These are phyloP conservation scores for Leucophenga montana DNA, from an alignment of 2,888 invertebrate genomes.

Conservation along the genomic window DNA sequence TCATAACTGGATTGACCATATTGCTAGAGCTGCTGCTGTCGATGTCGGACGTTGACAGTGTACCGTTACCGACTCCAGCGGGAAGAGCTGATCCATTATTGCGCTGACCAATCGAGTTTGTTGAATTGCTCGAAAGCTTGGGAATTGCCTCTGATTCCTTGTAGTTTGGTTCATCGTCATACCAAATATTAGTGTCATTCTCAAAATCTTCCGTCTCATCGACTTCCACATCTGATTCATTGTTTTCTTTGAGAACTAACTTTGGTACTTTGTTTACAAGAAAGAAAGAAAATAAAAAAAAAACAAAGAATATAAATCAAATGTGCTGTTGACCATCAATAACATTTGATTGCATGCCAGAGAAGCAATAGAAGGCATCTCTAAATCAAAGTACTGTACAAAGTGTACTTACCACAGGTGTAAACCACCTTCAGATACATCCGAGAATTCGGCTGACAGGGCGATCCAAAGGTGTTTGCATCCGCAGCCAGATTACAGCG, in stretches of 20 bases:
- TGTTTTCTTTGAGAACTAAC: conserved; percentile 87
- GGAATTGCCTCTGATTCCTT: conserved; percentile 76
- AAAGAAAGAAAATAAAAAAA: conserved; percentile 12
- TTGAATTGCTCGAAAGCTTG: conserved; percentile 72
- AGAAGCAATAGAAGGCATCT: background rate
- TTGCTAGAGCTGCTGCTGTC: conserved; percentile 56
- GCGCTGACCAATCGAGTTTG: conserved; percentile 41
- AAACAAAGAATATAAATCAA: conserved; percentile 45
- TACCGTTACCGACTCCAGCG: conserved; percentile 49
- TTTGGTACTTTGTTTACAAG: conserved; percentile 79
- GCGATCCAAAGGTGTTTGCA: conserved; percentile 86
- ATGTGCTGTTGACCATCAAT: no score
- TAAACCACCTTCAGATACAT: conserved; percentile 92
- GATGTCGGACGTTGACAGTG: conserved; percentile 54
- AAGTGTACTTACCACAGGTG: conserved; percentile 83
- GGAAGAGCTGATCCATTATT: conserved; percentile 49
- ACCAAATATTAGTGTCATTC: conserved; percentile 75
- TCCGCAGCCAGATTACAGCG: conserved; percentile 88
- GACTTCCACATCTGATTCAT: conserved; percentile 84
- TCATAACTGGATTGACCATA: conserved; percentile 70
- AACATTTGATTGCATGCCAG: conserved; percentile 15
- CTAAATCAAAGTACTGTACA: conserved; percentile 29
- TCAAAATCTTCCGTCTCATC: conserved; percentile 80
- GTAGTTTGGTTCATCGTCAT: conserved; percentile 76
- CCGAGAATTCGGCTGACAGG: conserved; percentile 85